Conservation (phyloP, 2,113 vertebrate genomes). For the Hypomesus transpacificus region DNA sequence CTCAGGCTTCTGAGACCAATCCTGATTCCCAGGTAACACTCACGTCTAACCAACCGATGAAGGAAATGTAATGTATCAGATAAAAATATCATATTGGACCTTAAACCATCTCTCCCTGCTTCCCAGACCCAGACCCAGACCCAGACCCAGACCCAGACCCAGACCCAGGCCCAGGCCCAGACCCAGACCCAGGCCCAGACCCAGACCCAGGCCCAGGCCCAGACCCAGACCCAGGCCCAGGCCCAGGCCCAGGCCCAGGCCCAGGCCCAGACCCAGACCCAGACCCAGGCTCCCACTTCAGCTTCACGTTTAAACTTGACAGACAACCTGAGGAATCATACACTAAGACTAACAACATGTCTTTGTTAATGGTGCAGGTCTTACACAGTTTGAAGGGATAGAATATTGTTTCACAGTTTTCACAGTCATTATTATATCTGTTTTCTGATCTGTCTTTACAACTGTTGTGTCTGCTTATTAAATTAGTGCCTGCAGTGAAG, state of each 20-base stretch:
- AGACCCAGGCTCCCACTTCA: background rate
- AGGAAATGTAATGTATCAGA: background rate
- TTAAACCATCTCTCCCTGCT: no score
- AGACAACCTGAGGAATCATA: background rate
- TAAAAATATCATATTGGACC: background rate
- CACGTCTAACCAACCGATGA: background rate
- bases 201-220: no score
- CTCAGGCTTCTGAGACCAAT: conserved; percentile 4
- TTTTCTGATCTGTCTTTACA: no score
- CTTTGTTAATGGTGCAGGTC: background rate
- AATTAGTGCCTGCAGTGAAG: no score
- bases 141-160: background rate
- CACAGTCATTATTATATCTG: no score
- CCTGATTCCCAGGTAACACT: conserved; percentile 56
- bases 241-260: no score
- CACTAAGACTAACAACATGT: background rate
- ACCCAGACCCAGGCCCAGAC: background rate
- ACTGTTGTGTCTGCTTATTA: no score
- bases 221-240: no score
- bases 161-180: no score
- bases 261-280: background rate
- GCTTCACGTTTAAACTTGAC: conserved; percentile 8
- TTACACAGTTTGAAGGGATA: no score
- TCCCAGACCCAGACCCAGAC: background rate
- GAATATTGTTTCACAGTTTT: no score